Evolutionary conservation across 2,888 invertebrate species (phyloP).

Genomic region (Microctonus hyperodae): DNA sequence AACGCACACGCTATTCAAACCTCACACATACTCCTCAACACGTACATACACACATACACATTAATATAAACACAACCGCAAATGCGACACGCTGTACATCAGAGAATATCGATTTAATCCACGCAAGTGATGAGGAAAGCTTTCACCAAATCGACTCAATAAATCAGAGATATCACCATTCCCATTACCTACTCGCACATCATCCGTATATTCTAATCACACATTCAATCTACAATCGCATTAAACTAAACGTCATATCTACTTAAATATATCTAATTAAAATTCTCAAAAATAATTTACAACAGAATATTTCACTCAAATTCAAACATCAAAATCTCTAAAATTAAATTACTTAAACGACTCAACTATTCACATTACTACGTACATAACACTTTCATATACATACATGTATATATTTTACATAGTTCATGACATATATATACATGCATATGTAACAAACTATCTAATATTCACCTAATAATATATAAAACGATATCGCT

Average conservation of each 20-base stretch:
- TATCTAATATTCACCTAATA: no score
- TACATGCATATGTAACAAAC: background rate
- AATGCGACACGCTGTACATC: background rate
- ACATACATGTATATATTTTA: no score
- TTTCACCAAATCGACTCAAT: background rate
- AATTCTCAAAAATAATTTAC: background rate
- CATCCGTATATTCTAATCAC: no score
- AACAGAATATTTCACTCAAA: background rate
- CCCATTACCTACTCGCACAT: background rate
- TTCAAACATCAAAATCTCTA: background rate
- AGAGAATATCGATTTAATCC: slow-evolving; percentile 36
- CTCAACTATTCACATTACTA: background rate
- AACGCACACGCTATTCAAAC: background rate
- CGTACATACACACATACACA: background rate
- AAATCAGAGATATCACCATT: background rate
- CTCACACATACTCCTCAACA: no score
- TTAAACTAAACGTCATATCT: no score
- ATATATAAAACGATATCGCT: slow-evolving; percentile 12
- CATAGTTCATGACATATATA: no score
- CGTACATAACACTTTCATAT: background rate
- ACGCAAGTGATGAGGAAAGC: background rate
- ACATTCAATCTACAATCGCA: no score
- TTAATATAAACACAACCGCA: background rate
- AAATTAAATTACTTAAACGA: background rate
- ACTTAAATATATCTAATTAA: no score